Evolutionary conservation across 2,113 vertebrate genomes (phyloP), one percentile per base, ranked within the genome.

Genomic region (Elachura formosa): DNA sequence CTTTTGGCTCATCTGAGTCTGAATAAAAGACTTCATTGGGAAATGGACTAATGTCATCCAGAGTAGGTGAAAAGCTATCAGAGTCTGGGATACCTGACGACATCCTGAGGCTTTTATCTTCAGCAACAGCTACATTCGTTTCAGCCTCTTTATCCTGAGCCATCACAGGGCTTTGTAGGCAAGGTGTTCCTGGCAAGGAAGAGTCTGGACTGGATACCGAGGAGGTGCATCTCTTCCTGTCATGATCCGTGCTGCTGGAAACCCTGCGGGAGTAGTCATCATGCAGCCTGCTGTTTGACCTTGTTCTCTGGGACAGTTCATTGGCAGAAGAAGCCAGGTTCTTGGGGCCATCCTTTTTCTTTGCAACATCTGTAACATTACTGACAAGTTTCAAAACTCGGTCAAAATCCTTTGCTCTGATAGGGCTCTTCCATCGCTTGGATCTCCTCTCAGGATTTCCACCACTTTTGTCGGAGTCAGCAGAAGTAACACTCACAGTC

Each of bases 191-290:
- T 0, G 74, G 68, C 33, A 76, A 83, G 38, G 91, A 90, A 48
- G 95, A 89, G 19, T 90, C 77, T 34, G 96, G 89, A 18, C 83
- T 96, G 38, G 93, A 96, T 74, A 95, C 8, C 0, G 97, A 95
- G 14, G 96, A 96, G 12, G 96, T 94, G 29, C 98, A 97, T 41
- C 97, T 98, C 87, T 97, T 97, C 25, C 98, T 97, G 67, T 98
- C 98, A 4, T 54, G 95, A 87, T 98, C 97, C 0, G 97, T 92
- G 43, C 96, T 87, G 66, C 98, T 98, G 90, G 99, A 99, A 91
- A 97, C 96, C 7, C 99, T 98, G 73, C 98, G 98, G 14, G 99
- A 99, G 66, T 99, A 99, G 97, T 99, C 99, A 9, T 99, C 99
- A 0, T 99, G 99, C 67, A 99, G 97, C 61, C 96, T 97, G 96